Conservation (phyloP, 2,888 invertebrate genomes). For the Hypomecis atomaria region DNA sequence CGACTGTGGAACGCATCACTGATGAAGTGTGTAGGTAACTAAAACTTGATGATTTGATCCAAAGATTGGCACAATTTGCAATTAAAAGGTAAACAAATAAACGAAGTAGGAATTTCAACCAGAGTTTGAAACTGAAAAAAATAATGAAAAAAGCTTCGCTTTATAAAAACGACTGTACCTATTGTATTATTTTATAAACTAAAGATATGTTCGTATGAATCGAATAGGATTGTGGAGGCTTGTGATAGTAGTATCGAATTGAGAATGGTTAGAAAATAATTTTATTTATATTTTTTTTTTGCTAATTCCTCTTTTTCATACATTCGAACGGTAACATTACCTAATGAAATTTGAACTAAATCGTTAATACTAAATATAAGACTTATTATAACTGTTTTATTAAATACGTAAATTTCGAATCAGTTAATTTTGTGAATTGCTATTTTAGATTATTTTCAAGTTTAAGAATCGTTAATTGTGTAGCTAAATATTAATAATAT, state of each 20-base stretch:
- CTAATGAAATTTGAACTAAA: constrained; percentile 6
- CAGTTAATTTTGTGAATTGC: constrained; percentile 7
- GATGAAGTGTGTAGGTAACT: background rate
- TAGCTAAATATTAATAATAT: constrained; percentile 25
- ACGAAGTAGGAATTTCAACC: constrained; percentile 61
- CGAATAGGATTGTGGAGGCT: constrained; percentile 79
- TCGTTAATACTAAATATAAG: background rate
- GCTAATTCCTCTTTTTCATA: constrained; percentile 36
- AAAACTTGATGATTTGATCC: background rate
- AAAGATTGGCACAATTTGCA: constrained; percentile 50
- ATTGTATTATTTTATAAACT: constrained; percentile 56
- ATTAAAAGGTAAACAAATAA: constrained; percentile 40
- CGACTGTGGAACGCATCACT: background rate
- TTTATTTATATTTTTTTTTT: constrained; percentile 43
- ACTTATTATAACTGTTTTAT: background rate
- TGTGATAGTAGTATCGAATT: constrained; percentile 71
- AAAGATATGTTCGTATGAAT: constrained; percentile 63
- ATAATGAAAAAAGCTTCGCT: constrained; percentile 73
- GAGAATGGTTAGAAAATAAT: constrained; percentile 52
- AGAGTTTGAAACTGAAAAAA: constrained; percentile 64
- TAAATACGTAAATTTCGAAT: background rate
- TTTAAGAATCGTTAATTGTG: constrained; percentile 49
- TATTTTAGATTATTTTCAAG: constrained; percentile 15
- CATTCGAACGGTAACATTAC: constrained; percentile 23
- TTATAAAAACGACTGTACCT: constrained; percentile 70